Conservation (phyloP, 2,888 invertebrate species). For the Euproctis similis region DNA sequence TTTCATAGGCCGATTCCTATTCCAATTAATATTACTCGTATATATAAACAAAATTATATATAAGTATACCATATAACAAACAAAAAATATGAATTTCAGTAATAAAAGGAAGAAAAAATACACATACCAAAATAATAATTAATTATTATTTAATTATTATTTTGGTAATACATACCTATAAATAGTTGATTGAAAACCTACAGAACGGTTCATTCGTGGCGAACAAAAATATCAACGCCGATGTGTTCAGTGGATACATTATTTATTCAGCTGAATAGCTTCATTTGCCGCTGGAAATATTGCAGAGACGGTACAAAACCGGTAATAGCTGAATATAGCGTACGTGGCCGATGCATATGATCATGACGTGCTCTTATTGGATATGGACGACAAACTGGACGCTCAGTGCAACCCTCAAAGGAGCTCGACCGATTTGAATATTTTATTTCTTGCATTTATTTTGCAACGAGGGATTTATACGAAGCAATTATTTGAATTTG, state of each 20-base stretch:
- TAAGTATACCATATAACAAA: no score
- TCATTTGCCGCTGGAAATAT: slow-evolving; percentile 50
- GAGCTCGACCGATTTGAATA: slow-evolving; percentile 18
- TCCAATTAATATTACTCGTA: no score
- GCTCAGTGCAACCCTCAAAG: slow-evolving; percentile 14
- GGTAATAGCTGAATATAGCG: slow-evolving; percentile 27
- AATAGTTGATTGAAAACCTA: slow-evolving; percentile 15
- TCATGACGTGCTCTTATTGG: slow-evolving; percentile 38
- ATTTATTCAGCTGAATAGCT: slow-evolving; percentile 46
- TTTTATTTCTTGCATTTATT: slow-evolving; percentile 22
- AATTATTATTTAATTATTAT: no score
- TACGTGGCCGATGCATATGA: slow-evolving; percentile 23
- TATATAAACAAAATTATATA: no score
- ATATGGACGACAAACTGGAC: slow-evolving; percentile 30
- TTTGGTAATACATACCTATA: no score
- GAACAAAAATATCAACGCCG: slow-evolving; percentile 13
- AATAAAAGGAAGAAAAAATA: no score
- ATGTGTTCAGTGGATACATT: slow-evolving; percentile 19
- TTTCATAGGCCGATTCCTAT: no score
- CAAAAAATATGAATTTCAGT: no score
- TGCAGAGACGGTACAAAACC: slow-evolving; percentile 20
- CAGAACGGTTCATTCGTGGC: slow-evolving; percentile 6
- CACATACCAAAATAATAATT: no score
- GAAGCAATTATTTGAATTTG: slow-evolving; percentile 15
- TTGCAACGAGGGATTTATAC: slow-evolving; percentile 11